Evolutionary conservation across 2,113 vertebrate species (phyloP).

Genomic region (Macrotus californicus): DNA sequence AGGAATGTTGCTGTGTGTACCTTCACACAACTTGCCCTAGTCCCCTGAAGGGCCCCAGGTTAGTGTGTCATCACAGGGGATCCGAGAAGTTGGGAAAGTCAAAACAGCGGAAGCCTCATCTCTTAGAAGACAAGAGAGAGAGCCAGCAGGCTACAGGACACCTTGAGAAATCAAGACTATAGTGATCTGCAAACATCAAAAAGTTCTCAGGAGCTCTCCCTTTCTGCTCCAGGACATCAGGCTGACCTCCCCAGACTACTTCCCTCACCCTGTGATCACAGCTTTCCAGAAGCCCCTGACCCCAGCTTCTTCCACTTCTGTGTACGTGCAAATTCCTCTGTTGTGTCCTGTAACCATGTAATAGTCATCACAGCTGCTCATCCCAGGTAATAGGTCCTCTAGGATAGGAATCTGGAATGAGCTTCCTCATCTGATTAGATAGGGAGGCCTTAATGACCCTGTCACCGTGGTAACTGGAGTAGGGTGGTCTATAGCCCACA

Average conservation of each 20-base stretch:
- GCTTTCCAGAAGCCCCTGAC: neutral
- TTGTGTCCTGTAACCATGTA: fast-evolving
- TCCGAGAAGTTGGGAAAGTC: neutral
- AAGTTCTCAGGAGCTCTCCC: neutral
- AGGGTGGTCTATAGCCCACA: neutral
- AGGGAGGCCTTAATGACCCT: neutral
- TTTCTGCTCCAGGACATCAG: neutral
- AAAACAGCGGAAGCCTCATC: neutral
- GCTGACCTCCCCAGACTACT: neutral
- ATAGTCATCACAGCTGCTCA: neutral
- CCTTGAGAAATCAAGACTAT: neutral
- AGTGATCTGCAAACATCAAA: fast-evolving
- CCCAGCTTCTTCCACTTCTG: neutral
- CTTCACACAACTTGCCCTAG: neutral
- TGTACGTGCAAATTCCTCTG: fast-evolving
- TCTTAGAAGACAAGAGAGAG: fast-evolving
- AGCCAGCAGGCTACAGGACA: neutral
- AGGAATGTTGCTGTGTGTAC: fast-evolving
- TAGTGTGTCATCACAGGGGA: neutral
- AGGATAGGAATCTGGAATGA: neutral
- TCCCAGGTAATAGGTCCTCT: neutral
- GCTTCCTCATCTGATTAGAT: neutral
- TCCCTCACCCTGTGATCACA: neutral
- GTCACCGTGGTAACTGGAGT: too few relatives aligned
- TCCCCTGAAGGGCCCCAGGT: neutral